Conservation (phyloP, 2,888 invertebrate genomes). For the Odontomyia ornata region DNA sequence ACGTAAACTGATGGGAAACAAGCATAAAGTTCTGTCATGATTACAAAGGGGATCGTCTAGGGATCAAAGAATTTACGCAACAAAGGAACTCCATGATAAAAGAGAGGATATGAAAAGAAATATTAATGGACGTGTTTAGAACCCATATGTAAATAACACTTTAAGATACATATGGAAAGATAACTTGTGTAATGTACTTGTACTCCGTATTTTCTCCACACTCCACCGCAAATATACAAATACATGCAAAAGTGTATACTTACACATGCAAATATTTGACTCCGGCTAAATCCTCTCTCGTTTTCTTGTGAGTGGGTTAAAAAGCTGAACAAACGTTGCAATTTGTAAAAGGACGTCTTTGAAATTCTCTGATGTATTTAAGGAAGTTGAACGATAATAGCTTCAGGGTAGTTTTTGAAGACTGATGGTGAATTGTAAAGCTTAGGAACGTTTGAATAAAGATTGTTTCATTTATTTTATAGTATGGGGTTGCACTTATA, state of each 20-base stretch:
- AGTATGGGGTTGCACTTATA: too few species aligned
- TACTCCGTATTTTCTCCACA: too few species aligned
- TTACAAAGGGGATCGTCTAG: slow-evolving; percentile 36
- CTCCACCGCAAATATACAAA: too few species aligned
- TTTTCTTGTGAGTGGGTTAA: neutral
- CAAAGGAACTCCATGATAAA: slow-evolving; percentile 28
- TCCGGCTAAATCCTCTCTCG: neutral
- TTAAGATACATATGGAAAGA: slow-evolving; percentile 25
- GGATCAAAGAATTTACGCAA: slow-evolving; percentile 34
- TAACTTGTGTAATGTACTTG: slow-evolving; percentile 6
- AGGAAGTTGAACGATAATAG: slow-evolving; percentile 23
- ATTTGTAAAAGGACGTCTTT: slow-evolving; percentile 8
- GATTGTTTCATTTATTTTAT: too few species aligned
- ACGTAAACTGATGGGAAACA: too few species aligned
- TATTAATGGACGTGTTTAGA: slow-evolving; percentile 41
- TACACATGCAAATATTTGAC: slow-evolving; percentile 4
- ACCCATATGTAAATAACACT: slow-evolving; percentile 38
- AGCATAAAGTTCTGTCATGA: slow-evolving; percentile 26
- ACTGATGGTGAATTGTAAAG: neutral
- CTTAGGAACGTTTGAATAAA: too few species aligned
- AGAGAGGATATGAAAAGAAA: slow-evolving; percentile 33
- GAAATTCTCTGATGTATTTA: slow-evolving; percentile 9
- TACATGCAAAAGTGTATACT: too few species aligned
- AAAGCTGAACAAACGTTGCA: slow-evolving; percentile 18
- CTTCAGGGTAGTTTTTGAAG: slow-evolving; percentile 25